Conservation (phyloP, 2,888 invertebrate species). For the Coelinius sp. region DNA sequence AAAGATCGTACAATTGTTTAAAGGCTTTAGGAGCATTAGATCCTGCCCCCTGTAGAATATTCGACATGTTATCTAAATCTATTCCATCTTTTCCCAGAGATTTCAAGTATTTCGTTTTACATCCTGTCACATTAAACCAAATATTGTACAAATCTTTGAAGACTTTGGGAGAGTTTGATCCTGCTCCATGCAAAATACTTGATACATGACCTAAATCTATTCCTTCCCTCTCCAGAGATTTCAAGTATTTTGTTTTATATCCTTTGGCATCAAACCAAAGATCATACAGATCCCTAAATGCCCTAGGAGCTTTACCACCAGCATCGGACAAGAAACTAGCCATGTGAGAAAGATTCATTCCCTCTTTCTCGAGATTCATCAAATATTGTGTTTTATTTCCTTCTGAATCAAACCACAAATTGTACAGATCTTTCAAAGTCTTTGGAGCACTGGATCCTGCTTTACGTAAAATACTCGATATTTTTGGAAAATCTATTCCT, state of each 20-base stretch:
- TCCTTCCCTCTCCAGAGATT: background rate
- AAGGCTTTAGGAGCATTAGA: background rate
- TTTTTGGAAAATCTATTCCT: background rate
- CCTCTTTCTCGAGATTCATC: background rate
- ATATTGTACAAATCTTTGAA: background rate
- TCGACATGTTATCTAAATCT: background rate
- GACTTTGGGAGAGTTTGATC: background rate
- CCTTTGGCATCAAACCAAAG: background rate
- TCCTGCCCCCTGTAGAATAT: background rate
- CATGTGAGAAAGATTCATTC: background rate
- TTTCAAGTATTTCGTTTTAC: background rate
- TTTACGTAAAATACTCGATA: background rate
- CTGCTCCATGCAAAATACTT: background rate
- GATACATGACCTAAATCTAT: background rate
- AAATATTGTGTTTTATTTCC: background rate
- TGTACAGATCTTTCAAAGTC: background rate
- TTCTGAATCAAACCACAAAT: background rate
- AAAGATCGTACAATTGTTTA: background rate
- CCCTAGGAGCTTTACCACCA: background rate
- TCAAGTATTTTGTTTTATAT: background rate
- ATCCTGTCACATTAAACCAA: background rate
- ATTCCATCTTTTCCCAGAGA: background rate
- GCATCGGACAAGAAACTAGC: background rate
- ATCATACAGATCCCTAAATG: background rate
- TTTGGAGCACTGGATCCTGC: background rate